phyloP scores from a whole-genome alignment of 2,888 invertebrate species.

The Ormyrus labotus region DNA sequence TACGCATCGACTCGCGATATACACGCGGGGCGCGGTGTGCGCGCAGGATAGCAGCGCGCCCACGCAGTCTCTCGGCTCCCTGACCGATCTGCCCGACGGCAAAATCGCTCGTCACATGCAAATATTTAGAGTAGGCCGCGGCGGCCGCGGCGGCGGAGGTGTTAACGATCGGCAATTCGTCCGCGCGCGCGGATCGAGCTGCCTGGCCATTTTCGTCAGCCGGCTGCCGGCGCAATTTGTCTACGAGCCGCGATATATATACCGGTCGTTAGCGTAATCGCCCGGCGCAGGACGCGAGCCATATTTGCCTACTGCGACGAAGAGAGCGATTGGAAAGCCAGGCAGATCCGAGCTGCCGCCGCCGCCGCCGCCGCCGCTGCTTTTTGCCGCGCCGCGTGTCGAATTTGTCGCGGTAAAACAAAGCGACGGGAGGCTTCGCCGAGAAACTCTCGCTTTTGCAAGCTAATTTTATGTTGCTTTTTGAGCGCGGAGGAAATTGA shows the following conservation, averaged over 20 bases:
- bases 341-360: no score
- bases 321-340: not conserved
- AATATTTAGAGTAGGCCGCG: slow-evolving; percentile 67
- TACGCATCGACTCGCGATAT: no score
- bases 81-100: not conserved
- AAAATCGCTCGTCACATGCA: slow-evolving; percentile 61
- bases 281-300: slow-evolving; percentile 55
- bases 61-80: not conserved
- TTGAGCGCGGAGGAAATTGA: no score
- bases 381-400: no score
- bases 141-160: slow-evolving; percentile 62
- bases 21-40: not conserved
- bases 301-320: slow-evolving; percentile 53
- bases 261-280: slow-evolving; percentile 59
- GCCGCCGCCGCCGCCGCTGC: no score
- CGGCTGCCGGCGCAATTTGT: slow-evolving; percentile 29
- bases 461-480: no score
- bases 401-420: no score
- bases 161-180: slow-evolving; percentile 72
- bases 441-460: no score
- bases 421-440: no score
- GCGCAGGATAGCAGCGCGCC: not conserved
- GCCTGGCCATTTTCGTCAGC: slow-evolving; percentile 69
- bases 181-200: slow-evolving; percentile 59
- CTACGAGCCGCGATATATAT: slow-evolving; percentile 16